Evolutionary conservation across 2,888 invertebrate species (phyloP).

Genomic region (Linnaemya tessellans): DNA sequence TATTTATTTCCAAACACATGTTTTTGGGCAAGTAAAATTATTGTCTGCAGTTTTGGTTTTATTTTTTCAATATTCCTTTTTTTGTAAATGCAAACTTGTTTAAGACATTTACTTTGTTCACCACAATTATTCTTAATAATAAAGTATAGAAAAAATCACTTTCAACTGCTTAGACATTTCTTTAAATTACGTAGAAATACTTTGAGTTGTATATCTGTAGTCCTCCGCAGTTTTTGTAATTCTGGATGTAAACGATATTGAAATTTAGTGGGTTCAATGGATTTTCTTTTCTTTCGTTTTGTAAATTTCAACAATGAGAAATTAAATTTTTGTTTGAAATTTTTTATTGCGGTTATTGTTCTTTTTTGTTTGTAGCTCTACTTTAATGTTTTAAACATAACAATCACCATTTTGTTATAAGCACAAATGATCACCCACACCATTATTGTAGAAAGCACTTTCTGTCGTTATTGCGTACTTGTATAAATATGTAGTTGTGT

Average conservation of each 20-base stretch:
- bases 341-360: background rate
- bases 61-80: background rate
- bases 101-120: background rate
- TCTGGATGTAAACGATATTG: slow-evolving; percentile 24
- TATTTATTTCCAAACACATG: slow-evolving; percentile 9
- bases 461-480: background rate
- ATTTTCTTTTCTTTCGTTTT: too few species aligned
- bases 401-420: slow-evolving; percentile 6
- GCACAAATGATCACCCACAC: slow-evolving; percentile 37
- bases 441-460: slow-evolving; percentile 14
- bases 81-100: slow-evolving; percentile 10
- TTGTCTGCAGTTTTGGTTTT: background rate
- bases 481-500: background rate
- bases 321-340: background rate
- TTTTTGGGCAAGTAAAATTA: background rate
- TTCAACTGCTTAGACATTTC: background rate
- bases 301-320: background rate
- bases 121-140: slow-evolving; percentile 8
- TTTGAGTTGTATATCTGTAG: background rate
- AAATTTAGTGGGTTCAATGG: background rate
- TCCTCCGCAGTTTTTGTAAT: background rate
- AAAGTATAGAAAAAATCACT: background rate
- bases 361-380: slow-evolving; percentile 14
- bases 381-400: slow-evolving; percentile 15
- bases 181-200: slow-evolving; percentile 4